Evolutionary conservation across 2,797 vertebrate genomes (phyloP).

Genomic region (Acrossocheilus fasciatus): DNA sequence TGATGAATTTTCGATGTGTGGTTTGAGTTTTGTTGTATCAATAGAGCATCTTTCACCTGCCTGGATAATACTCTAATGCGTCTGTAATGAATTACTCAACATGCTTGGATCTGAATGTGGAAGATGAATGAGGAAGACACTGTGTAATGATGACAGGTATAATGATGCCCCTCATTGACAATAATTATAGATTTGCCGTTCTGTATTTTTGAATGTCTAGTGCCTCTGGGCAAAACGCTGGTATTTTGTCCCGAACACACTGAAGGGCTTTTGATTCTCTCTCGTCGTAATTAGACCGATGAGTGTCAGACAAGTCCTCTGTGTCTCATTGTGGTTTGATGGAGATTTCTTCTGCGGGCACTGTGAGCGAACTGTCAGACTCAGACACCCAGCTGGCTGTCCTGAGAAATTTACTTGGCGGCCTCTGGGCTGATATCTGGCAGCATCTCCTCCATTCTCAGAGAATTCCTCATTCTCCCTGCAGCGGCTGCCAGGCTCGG

Average conservation of each 20-base stretch:
- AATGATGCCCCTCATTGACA: conserved; percentile 33
- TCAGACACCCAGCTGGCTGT: conserved; percentile 48
- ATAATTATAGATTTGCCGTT: conserved; percentile 41
- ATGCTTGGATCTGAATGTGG: conserved; percentile 25
- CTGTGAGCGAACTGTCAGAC: conserved; percentile 29
- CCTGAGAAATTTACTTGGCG: conserved; percentile 43
- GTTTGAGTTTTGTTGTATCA: conserved; percentile 43
- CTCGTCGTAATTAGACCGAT: conserved; percentile 32
- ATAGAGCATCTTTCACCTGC: conserved; percentile 45
- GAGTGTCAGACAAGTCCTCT: conserved; percentile 31
- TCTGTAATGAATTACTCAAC: conserved; percentile 45
- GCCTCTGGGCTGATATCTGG: conserved; percentile 56
- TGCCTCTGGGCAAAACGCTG: not conserved
- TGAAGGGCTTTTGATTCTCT: conserved; percentile 36
- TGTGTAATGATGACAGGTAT: conserved; percentile 32
- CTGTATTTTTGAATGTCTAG: conserved; percentile 45
- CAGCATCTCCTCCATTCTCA: conserved; percentile 44
- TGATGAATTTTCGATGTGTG: conserved; percentile 41
- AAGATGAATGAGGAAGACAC: conserved; percentile 38
- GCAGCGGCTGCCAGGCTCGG: conserved; percentile 53
- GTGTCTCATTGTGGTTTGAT: conserved; percentile 46
- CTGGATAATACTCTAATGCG: conserved; percentile 35
- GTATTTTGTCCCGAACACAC: conserved; percentile 37
- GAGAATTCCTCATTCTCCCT: conserved; percentile 60
- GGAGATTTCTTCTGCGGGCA: conserved; percentile 38